These are phyloP conservation scores for Rhagonycha fulva DNA, from an alignment of 2,888 invertebrate genomes.

Conservation along the genomic window DNA sequence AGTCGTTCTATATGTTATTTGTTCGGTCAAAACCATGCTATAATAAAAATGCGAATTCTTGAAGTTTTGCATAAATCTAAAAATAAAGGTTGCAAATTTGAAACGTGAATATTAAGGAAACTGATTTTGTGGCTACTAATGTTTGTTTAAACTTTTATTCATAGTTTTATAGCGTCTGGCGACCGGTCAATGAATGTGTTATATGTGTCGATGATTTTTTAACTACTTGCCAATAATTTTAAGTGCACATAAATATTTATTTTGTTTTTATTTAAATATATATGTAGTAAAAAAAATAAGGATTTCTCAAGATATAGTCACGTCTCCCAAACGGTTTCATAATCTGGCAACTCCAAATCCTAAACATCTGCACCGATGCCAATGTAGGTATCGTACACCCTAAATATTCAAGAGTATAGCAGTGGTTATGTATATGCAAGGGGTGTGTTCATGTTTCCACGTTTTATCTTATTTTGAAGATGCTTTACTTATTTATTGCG, in stretches of 20 bases:
- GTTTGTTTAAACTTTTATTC: conserved; percentile 1
- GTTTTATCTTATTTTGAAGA: conserved; percentile 46
- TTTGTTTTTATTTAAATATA: background rate
- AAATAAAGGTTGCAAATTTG: conserved; percentile 4
- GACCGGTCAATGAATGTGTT: conserved; percentile 2
- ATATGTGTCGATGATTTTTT: background rate
- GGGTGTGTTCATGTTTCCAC: conserved; percentile 41
- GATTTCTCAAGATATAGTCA: conserved; percentile 39
- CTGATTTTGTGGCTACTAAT: background rate
- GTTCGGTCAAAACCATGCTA: background rate
- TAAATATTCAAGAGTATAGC: conserved; percentile 53
- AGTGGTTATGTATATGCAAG: conserved; percentile 48
- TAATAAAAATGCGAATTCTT: background rate
- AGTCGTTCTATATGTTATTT: background rate
- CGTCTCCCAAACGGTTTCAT: conserved; percentile 39
- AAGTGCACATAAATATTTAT: background rate
- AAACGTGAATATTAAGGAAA: conserved; percentile 4
- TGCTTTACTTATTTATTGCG: conserved; percentile 38
- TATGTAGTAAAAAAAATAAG: conserved; percentile 4
- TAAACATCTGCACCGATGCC: conserved; percentile 38
- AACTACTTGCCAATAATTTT: background rate
- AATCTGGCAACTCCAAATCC: conserved; percentile 42
- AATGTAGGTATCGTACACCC: conserved; percentile 49
- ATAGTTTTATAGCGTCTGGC: conserved; percentile 11
- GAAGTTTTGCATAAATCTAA: conserved; percentile 3